Percentiles rank a stretch among this genome's conserved stretches.
These are phyloP conservation scores for Eubucco bourcierii DNA, from an alignment of 2,113 vertebrate genomes.

Conservation along the genomic window DNA sequence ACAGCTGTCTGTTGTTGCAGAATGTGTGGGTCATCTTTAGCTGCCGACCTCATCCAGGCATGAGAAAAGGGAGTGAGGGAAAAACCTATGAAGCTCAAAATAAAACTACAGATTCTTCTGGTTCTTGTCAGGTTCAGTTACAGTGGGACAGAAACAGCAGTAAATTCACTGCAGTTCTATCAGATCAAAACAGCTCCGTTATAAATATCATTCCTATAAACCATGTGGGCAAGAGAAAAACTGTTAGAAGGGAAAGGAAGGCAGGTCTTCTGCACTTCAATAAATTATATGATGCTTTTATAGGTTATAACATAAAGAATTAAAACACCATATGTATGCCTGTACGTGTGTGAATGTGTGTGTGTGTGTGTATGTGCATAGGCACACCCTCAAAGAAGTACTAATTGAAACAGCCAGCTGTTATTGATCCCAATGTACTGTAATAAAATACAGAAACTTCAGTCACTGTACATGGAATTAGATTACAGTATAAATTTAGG, in stretches of 20 bases:
- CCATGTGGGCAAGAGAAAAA: constrained; percentile 8
- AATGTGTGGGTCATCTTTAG: not conserved
- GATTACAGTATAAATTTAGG: not conserved
- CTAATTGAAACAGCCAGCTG: not conserved
- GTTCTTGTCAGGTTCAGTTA: constrained; percentile 58
- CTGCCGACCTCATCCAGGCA: constrained; percentile 8
- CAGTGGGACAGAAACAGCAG: constrained; percentile 27
- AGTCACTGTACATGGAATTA: not conserved
- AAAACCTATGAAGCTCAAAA: constrained; percentile 50
- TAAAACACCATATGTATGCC: not conserved
- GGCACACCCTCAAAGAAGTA: not conserved
- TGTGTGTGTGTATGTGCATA: not conserved
- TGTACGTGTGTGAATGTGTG: not conserved
- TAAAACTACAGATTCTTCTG: constrained; percentile 41
- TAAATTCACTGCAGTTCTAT: constrained; percentile 56
- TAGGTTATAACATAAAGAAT: not conserved
- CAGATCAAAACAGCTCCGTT: constrained; percentile 54
- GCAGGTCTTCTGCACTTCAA: constrained; percentile 10
- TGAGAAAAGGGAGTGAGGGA: constrained; percentile 29
- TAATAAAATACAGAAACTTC: not conserved
- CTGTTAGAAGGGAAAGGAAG: constrained; percentile 28
- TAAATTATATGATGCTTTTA: constrained; percentile 33
- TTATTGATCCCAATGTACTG: not conserved
- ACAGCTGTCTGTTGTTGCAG: constrained; percentile 1
- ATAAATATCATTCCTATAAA: constrained; percentile 53